Conservation (phyloP, 2,113 vertebrate genomes). For the Onychorhynchus coronatus region DNA sequence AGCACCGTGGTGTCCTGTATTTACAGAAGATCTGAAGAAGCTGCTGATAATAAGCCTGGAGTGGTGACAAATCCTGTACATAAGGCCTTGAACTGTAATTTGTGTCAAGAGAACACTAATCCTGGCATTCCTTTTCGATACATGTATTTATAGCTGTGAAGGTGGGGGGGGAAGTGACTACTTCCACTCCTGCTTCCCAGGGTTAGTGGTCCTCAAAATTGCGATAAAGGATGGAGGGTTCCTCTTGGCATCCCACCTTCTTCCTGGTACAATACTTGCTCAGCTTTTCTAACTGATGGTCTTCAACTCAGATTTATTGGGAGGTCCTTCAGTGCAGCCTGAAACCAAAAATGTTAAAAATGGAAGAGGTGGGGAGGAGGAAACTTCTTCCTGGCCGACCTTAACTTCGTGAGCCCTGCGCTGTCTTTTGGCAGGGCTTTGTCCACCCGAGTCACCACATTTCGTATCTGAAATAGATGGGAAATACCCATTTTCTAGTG, state of each 20-base stretch:
- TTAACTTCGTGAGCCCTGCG: background rate
- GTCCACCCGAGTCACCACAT: background rate
- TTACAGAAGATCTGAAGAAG: background rate
- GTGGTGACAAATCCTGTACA: background rate
- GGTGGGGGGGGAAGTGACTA: background rate
- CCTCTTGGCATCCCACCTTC: background rate
- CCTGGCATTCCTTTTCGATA: background rate
- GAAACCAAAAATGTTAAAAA: background rate
- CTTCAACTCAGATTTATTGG: background rate
- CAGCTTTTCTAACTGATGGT: background rate
- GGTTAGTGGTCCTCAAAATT: background rate
- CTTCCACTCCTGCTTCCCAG: background rate
- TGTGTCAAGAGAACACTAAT: background rate
- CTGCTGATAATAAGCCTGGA: background rate
- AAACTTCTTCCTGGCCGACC: background rate
- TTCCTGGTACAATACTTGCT: background rate
- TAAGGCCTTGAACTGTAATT: background rate
- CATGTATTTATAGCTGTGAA: background rate
- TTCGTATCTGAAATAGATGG: background rate
- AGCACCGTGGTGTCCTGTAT: background rate
- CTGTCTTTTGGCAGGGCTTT: background rate
- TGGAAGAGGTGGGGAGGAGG: background rate
- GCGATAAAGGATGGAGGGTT: background rate
- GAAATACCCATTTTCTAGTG: background rate
- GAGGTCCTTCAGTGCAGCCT: background rate